These are phyloP conservation scores for Lithophane ornitopus DNA, from an alignment of 2,888 invertebrate species.

Conservation along the genomic window DNA sequence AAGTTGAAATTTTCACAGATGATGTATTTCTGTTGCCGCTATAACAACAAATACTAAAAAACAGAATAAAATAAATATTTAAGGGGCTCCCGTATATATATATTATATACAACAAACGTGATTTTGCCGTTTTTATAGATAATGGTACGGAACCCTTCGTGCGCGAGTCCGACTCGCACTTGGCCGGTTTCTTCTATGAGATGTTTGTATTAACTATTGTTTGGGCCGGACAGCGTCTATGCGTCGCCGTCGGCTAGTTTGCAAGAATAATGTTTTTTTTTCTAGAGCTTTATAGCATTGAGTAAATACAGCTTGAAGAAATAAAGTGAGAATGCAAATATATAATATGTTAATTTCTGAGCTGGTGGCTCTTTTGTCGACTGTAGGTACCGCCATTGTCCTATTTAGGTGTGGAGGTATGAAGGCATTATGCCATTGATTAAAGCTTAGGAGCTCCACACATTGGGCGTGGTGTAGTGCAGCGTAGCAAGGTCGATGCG, in stretches of 20 bases:
- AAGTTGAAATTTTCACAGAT: too few species aligned
- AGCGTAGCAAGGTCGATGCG: not conserved
- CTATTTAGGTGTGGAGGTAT: constrained; percentile 2
- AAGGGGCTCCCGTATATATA: too few species aligned
- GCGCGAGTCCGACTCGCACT: too few species aligned
- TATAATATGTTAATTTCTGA: not conserved
- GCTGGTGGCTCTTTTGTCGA: constrained; percentile 2
- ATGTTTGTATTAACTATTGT: too few species aligned
- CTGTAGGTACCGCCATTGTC: constrained; percentile 12
- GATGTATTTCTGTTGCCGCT: too few species aligned
- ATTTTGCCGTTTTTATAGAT: too few species aligned
- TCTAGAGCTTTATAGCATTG: not conserved
- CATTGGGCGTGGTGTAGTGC: not conserved
- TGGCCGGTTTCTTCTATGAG: too few species aligned
- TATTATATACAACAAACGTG: too few species aligned
- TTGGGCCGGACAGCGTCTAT: not conserved
- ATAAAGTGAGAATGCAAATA: not conserved
- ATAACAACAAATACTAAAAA: too few species aligned
- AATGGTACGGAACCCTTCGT: too few species aligned
- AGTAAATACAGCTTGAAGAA: not conserved
- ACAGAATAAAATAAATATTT: too few species aligned
- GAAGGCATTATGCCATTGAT: constrained; percentile 44
- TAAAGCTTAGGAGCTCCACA: constrained; percentile 25
- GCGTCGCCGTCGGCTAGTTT: not conserved
- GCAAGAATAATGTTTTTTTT: not conserved